Conservation (phyloP, 2,888 invertebrate species). For the Coelinius sp. region DNA sequence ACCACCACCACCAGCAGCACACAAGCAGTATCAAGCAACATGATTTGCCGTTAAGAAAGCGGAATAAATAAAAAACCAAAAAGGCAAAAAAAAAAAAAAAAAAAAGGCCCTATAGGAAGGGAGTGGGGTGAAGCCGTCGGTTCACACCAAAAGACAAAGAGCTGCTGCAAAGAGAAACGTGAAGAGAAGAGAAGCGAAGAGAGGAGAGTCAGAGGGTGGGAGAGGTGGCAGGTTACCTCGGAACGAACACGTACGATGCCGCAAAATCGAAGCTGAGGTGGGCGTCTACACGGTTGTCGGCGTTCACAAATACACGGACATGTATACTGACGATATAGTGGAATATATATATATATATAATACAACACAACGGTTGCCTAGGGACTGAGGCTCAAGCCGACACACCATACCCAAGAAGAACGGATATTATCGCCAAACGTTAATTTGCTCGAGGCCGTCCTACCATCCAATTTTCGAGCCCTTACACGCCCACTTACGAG, state of each 20-base stretch:
- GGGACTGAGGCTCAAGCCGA: conserved; percentile 37
- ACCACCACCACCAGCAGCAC: neutral
- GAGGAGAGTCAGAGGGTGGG: neutral
- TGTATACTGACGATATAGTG: conserved; percentile 25
- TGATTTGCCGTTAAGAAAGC: conserved; percentile 21
- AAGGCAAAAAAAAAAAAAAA: neutral
- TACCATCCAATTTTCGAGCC: conserved; percentile 70
- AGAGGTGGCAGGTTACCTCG: conserved; percentile 33
- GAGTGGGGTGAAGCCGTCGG: conserved; percentile 36
- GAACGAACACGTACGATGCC: conserved; percentile 37
- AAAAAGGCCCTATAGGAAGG: neutral
- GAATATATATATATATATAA: conserved; percentile 31
- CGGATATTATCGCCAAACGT: conserved; percentile 71
- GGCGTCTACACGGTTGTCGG: conserved; percentile 37
- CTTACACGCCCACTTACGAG: conserved; percentile 70
- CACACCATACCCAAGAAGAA: conserved; percentile 57
- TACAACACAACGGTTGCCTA: conserved; percentile 39
- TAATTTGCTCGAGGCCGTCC: conserved; percentile 69
- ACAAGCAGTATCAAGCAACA: neutral
- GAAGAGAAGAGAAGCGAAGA: conserved; percentile 9
- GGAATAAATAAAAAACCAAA: neutral
- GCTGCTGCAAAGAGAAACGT: conserved; percentile 26
- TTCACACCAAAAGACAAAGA: conserved; percentile 41
- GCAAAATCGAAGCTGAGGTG: conserved; percentile 40
- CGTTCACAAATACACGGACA: conserved; percentile 28